phyloP scores from a whole-genome alignment of 2,888 invertebrate species.

The Labia minor region DNA sequence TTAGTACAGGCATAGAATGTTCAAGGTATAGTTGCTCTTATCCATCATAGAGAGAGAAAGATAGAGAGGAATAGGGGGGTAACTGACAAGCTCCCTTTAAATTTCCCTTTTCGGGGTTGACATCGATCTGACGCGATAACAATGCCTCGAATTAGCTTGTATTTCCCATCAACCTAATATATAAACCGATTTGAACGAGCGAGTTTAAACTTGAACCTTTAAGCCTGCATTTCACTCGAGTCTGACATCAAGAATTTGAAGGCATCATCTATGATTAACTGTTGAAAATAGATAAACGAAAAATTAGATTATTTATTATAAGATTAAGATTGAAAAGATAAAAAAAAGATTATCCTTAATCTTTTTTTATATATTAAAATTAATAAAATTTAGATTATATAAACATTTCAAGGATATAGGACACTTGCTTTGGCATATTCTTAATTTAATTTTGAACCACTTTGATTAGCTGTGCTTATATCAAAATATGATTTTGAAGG shows the following conservation, averaged over 20 bases:
- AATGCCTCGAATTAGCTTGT: not conserved
- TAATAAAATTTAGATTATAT: too few relatives aligned
- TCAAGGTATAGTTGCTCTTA: not conserved
- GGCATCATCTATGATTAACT: not conserved
- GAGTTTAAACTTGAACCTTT: not conserved
- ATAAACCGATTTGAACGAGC: not conserved
- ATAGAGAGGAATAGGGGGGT: not conserved
- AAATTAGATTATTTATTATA: not conserved
- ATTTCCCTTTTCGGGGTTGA: not conserved
- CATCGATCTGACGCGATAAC: slow-evolving; percentile 7
- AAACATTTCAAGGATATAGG: too few relatives aligned
- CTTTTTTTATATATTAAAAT: too few relatives aligned
- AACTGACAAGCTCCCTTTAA: not conserved
- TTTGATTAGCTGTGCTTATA: too few relatives aligned
- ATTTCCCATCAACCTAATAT: not conserved
- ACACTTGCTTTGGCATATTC: too few relatives aligned
- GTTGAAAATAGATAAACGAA: not conserved
- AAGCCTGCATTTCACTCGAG: not conserved
- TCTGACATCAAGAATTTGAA: not conserved
- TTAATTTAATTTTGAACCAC: too few relatives aligned
- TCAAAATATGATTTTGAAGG: too few relatives aligned
- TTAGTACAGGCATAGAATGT: too few relatives aligned
- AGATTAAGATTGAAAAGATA: too few relatives aligned
- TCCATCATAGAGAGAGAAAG: not conserved
- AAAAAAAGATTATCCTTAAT: not conserved